These are phyloP conservation scores for Agrochola litura DNA, from an alignment of 2,888 invertebrate species.

Conservation along the genomic window DNA sequence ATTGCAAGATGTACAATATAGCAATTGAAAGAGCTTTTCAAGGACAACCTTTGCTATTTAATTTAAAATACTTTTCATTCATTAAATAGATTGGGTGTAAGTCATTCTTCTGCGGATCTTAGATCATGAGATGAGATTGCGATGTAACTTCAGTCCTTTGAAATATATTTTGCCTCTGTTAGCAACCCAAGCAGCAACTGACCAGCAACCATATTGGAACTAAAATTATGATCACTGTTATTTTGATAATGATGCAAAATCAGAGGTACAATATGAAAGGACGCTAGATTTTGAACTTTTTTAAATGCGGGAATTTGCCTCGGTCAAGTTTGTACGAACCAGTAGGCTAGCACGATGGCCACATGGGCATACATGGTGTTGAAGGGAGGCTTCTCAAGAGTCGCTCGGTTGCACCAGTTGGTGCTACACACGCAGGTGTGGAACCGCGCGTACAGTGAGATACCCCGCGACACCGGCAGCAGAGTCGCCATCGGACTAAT, in stretches of 20 bases:
- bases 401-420: conserved; percentile 77
- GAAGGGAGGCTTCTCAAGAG: not conserved
- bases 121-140: not conserved
- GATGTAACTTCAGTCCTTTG: not conserved
- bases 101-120: too few species aligned
- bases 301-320: not conserved
- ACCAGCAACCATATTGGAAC: not conserved
- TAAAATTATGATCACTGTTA: not conserved
- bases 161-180: not conserved
- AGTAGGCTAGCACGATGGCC: conserved; percentile 2
- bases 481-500: conserved; percentile 81
- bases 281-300: not conserved
- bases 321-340: conserved; percentile 11
- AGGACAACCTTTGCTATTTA: too few species aligned
- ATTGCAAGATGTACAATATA: too few species aligned
- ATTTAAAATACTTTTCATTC: too few species aligned
- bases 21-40: too few species aligned
- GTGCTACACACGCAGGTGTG: conserved; percentile 84
- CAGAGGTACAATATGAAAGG: not conserved
- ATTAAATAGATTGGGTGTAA: too few species aligned
- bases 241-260: not conserved
- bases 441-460: conserved; percentile 83
- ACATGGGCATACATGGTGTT: not conserved
- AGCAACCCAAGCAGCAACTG: not conserved
- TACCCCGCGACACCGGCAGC: conserved; percentile 80